A percentile compares a stretch with the other conserved stretches of the same genome.
Evolutionary conservation across 2,797 vertebrate species (phyloP).

Genomic region (Helostoma temminkii): DNA sequence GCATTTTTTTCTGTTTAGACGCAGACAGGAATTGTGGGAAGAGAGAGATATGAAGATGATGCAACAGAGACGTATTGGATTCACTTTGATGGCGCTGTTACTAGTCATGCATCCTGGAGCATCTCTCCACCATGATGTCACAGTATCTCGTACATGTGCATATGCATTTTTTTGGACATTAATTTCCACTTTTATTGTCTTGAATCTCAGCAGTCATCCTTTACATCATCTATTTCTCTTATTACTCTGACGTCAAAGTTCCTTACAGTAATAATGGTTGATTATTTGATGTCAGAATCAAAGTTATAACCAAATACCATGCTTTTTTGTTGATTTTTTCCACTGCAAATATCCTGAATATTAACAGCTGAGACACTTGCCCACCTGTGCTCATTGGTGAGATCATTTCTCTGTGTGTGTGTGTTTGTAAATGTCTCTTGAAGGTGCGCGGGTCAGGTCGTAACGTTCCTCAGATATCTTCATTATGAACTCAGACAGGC

Average conservation of each 20-base stretch:
- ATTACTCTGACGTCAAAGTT: neutral
- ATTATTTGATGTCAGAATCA: neutral
- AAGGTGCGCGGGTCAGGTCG: conserved; percentile 52
- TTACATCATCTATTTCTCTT: neutral
- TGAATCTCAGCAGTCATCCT: neutral
- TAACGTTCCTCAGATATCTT: conserved; percentile 65
- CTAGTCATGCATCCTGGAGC: neutral
- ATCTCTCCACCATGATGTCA: neutral
- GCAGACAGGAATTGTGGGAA: conserved; percentile 6
- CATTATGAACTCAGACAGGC: conserved; percentile 65
- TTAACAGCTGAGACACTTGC: neutral
- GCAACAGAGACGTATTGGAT: conserved; percentile 24
- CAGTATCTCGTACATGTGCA: neutral
- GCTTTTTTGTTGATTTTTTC: neutral
- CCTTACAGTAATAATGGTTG: neutral
- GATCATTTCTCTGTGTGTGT: neutral
- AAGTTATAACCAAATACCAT: neutral
- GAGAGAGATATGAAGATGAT: neutral
- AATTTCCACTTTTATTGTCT: neutral
- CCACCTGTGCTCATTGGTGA: neutral
- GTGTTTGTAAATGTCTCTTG: conserved; percentile 19
- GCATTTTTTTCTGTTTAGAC: neutral
- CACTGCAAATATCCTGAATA: neutral
- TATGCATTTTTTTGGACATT: neutral
- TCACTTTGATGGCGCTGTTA: neutral